Evolutionary conservation across 2,888 invertebrate species (phyloP), one percentile per base, ranked within the genome.

Genomic region (Cylindroiulus punctatus): DNA sequence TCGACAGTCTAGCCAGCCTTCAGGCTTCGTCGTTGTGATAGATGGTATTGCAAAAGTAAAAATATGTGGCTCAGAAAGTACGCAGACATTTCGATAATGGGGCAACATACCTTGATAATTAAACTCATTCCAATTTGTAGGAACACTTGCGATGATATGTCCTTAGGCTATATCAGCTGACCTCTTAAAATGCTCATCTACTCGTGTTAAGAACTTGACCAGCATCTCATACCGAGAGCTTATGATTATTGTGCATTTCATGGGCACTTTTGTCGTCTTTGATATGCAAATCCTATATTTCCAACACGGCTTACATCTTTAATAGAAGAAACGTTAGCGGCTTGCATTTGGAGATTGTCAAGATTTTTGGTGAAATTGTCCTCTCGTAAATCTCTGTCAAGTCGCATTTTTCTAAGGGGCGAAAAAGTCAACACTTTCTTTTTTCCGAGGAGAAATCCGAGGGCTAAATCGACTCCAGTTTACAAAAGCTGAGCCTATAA

Each of bases 321-420:
- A 5, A 52, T 52, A 52, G 52, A 52, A 52, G 17, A 5, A n/a
- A 52, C 19, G 52, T 52, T 52, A 52, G 52, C n/a, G 52, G 19
- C 19, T 52, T n/a, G 52, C 52, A 52, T 52, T 52, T 52, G 52
- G 52, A 52, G 52, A 52, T 52, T 52, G 52, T 52, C 52, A 19
- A 52, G 52, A 52, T n/a, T 52, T 52, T n/a, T 52, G 52, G 19
- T 52, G 52, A 52, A 52, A 52, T 52, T 52, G 52, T 52, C 52
- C 52, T 4, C 52, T 52, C 52, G 52, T 52, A 52, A 52, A 52
- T 52, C 52, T 52, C 52, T 52, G 52, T 52, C 52, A 52, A 52
- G 52, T 19, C n/a, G 52, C 52, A 52, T 52, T 52, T 52, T 52
- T 52, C 52, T 19, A 52, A n/a, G 47, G 2, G 52, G n/a, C 52